These are phyloP conservation scores for Heliopora coerulea DNA, from an alignment of 92 coral and sea anemone species.

Conservation along the genomic window DNA sequence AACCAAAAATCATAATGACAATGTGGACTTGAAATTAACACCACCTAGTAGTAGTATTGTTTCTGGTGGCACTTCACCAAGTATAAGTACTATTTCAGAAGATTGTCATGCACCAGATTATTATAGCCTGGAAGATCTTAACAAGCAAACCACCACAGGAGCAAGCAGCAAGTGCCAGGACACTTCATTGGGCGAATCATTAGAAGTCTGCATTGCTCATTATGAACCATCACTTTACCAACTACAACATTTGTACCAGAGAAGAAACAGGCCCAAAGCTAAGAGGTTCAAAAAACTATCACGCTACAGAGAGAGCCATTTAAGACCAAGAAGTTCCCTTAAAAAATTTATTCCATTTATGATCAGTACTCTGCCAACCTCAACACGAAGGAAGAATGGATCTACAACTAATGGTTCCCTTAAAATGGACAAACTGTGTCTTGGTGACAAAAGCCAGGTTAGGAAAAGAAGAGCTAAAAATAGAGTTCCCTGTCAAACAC, in stretches of 20 bases:
- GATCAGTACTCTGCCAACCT: background rate
- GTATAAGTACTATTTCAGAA: background rate
- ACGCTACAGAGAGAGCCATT: background rate
- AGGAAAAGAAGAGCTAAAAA: background rate
- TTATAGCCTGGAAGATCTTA: background rate
- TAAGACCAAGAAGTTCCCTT: slow-evolving; percentile 16
- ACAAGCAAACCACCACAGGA: background rate
- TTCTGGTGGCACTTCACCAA: no score
- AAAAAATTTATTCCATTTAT: slow-evolving; percentile 26
- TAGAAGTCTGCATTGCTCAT: background rate
- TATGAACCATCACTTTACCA: slow-evolving; percentile 30
- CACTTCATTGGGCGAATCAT: background rate
- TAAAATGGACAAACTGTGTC: background rate
- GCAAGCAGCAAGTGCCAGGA: background rate
- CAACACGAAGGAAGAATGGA: background rate
- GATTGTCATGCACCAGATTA: background rate
- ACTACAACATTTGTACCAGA: slow-evolving; percentile 23
- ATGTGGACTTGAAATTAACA: slow-evolving; percentile 9
- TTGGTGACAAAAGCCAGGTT: background rate
- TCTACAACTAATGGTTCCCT: background rate
- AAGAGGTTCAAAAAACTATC: background rate
- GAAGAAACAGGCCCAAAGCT: background rate
- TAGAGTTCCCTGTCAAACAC: background rate
- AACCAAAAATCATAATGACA: background rate
- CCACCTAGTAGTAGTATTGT: slow-evolving; percentile 16